phyloP scores from a whole-genome alignment of 2,113 vertebrate species.

The Excalfactoria chinensis region DNA sequence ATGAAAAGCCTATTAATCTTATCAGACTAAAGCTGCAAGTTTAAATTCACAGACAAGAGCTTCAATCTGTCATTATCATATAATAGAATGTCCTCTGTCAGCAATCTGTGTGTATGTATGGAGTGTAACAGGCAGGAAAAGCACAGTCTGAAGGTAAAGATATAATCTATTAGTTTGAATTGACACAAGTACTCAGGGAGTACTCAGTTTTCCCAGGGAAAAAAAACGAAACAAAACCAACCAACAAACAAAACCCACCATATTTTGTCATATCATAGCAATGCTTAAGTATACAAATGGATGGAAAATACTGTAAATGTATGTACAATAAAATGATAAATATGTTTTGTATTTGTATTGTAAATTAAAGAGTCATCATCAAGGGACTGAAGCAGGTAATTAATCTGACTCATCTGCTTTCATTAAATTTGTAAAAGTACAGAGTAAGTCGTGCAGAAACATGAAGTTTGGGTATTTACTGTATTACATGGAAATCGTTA shows the following conservation, averaged over 20 bases:
- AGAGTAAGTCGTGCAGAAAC: conserved; percentile 28
- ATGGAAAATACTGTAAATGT: conserved; percentile 15
- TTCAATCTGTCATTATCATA: neutral
- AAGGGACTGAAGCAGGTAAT: conserved; percentile 11
- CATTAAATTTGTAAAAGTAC: conserved; percentile 26
- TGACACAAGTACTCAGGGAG: neutral
- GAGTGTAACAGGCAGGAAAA: neutral
- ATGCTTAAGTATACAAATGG: conserved; percentile 17
- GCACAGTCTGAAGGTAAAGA: neutral
- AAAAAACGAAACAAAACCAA: neutral
- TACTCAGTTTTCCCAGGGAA: neutral
- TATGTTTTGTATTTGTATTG: neutral
- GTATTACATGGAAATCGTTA: neutral
- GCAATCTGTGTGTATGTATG: neutral
- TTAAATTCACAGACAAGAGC: neutral
- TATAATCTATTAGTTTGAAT: neutral
- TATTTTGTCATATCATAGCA: neutral
- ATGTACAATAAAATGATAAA: conserved; percentile 1
- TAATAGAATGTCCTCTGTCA: neutral
- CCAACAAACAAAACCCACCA: neutral
- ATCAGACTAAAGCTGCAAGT: neutral
- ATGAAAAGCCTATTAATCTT: neutral
- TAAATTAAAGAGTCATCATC: conserved; percentile 14
- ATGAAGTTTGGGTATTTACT: neutral
- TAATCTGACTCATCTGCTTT: conserved; percentile 41